Evolutionary conservation across 53 echinoderm and acorn worm species (phyloP), one percentile per base, ranked within the genome.

Genomic region (Glandiceps talaboti): DNA sequence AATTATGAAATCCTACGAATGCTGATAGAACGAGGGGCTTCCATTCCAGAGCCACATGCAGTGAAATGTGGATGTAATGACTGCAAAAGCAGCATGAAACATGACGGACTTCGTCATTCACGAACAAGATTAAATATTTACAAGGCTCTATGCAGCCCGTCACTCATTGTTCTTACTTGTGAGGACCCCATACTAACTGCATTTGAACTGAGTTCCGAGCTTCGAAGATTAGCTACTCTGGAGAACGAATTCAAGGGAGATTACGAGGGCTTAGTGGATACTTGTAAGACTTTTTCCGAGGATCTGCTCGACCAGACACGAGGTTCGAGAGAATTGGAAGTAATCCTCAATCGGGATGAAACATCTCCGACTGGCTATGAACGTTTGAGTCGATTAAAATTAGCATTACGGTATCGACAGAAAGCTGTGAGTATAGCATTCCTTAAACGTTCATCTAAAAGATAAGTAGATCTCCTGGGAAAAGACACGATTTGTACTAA

Each of bases 211-310:
- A 99, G 99, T 73, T 91, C 93, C 93, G 99, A 99, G 83, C 86
- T 99, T 25, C 88, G 99, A 32, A 91, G 91, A 81, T 89, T 94
- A 25, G 93, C 93, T 72, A 89, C 91, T 33, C 86, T 88, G 74
- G 99, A 99, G 83, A 99, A 99, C 78, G 99, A 99, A 83, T 99
- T 99, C 83, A 99, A 99, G 80, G 83, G 86, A 31, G 99, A 99
- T 82, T 99, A 99, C 74, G 93, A 99, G 73, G 91, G 89, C 76
- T 74, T 99, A 10, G 93, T 93, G 30, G 93, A 91, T 26, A 87
- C 91, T 77, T 99, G 99, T 64, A 87, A 93, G 31, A 91, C 91
- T 75, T 99, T 97, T 74, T 93, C 99, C 33, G 93, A 85, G 73
- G 79, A 88, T 14, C 81, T 93, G 27, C 85, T 99, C 73, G 99